Conservation (phyloP, 2,113 vertebrate genomes). For the Ameiurus melas region DNA sequence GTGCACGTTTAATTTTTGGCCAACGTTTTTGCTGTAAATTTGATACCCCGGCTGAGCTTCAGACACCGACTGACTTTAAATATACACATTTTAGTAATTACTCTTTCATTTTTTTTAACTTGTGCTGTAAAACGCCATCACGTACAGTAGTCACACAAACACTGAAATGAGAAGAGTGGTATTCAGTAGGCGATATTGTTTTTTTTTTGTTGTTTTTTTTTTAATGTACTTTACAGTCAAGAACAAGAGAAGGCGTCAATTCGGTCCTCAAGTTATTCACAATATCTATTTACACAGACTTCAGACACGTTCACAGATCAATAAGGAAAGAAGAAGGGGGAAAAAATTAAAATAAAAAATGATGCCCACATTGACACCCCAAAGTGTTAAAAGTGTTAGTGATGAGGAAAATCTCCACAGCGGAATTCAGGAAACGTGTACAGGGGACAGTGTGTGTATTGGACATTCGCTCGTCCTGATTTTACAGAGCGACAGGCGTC, state of each 20-base stretch:
- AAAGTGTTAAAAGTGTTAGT: constrained; percentile 12
- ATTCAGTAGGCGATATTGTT: constrained; percentile 9
- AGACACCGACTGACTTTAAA: constrained; percentile 38
- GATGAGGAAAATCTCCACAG: constrained; percentile 13
- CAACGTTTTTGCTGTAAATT: not conserved
- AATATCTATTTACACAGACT: constrained; percentile 51
- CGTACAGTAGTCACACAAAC: constrained; percentile 41
- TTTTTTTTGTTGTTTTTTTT: not conserved
- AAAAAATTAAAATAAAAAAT: not conserved
- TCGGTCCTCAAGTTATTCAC: constrained; percentile 47
- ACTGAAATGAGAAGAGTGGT: constrained; percentile 27
- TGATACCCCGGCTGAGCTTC: not conserved
- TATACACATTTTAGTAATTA: constrained; percentile 36
- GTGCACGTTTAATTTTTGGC: not conserved
- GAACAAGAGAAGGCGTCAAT: constrained; percentile 2
- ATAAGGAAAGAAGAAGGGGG: not conserved
- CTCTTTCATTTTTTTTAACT: constrained; percentile 12
- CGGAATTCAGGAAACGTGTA: not conserved
- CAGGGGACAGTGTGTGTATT: not conserved
- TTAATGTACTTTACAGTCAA: constrained; percentile 32
- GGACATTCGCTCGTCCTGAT: not conserved
- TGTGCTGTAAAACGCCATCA: constrained; percentile 25
- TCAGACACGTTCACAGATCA: constrained; percentile 53
- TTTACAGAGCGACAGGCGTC: not conserved
- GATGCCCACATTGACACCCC: constrained; percentile 32